Conservation (phyloP, 2,113 vertebrate genomes). For the Tachysurus vachellii region DNA sequence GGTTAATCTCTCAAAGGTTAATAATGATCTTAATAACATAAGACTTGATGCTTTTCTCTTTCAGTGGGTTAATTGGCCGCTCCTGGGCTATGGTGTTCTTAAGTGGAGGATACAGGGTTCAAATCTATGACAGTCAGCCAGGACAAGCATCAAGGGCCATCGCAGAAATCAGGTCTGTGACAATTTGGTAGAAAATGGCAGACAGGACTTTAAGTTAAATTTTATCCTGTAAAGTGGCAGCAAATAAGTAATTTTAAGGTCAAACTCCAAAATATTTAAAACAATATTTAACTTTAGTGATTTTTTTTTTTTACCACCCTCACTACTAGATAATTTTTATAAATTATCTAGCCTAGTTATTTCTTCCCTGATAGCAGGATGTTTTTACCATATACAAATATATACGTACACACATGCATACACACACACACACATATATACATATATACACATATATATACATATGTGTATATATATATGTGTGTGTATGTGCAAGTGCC, state of each 20-base stretch:
- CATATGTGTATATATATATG: too few relatives aligned
- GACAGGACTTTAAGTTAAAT: background rate
- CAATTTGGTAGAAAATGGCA: conserved; percentile 5
- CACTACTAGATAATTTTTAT: background rate
- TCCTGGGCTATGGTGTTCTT: conserved; percentile 95
- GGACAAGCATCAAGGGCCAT: conserved; percentile 79
- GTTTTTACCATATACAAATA: too few relatives aligned
- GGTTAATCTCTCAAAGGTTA: background rate
- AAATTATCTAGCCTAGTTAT: background rate
- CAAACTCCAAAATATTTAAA: background rate
- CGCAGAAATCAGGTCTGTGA: conserved; percentile 80
- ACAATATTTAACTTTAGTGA: background rate
- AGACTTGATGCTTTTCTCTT: conserved; percentile 45
- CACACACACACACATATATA: too few relatives aligned
- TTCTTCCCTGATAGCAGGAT: background rate
- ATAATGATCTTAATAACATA: background rate
- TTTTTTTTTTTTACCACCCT: background rate
- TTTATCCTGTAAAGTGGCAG: background rate
- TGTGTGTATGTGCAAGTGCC: too few relatives aligned
- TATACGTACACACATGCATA: too few relatives aligned
- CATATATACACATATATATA: too few relatives aligned
- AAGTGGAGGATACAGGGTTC: conserved; percentile 86
- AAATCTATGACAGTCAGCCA: conserved; percentile 85
- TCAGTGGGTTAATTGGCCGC: conserved; percentile 89
- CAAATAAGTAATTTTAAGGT: background rate